Base-by-base conservation (phyloP, 2,797 vertebrate genomes). In the Gorsachius magnificus region DNA sequence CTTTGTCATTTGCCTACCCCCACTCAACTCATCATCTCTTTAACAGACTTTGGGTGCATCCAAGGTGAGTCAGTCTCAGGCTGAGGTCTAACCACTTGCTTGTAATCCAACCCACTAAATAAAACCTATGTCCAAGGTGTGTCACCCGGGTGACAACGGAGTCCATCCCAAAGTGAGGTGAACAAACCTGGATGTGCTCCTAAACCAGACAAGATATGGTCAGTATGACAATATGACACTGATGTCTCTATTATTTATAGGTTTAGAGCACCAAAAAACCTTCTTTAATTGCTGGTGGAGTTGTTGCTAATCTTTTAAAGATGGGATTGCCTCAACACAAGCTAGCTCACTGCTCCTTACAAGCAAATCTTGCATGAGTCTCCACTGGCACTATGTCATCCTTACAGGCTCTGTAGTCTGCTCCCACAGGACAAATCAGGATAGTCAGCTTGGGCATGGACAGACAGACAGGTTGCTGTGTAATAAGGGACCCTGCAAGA, bases 31-130 rank as follows among this genome's bases (percentile, higher is more conserved):
- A 15, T n/a, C n/a, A 16, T 57, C 21, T 76, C 15, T 82, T 72
- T 25, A 58, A 57, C 13, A 58, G 77, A 13, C 24, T 84, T 78
- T 1, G 0, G 3, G 19, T 48, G 41, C 58, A 68, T 61, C 8
- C 51, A 45, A 72, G 29, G 10, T 29, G 10, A 74, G 4, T 22
- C 28, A 50, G 17, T 45, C 26, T 77, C 54, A 60, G 56, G 7
- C 9, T 22, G 17, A 70, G 31, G 20, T 58, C 38, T 43, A 57
- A 7, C 7, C 4, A 1, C 17, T 33, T 77, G 22, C 6, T 77
- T 82, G 43, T 22, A 48, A 5, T 53, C 19, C 3, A 1, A 45
- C 25, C 10, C 0, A 0, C 11, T 63, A 53, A 35, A n/a, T 70
- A 82, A 96, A 63, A 36, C 9, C 24, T 36, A 1, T 9, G 4